These are phyloP conservation scores for Proteles cristata DNA, from an alignment of 2,113 vertebrate species.

Conservation along the genomic window DNA sequence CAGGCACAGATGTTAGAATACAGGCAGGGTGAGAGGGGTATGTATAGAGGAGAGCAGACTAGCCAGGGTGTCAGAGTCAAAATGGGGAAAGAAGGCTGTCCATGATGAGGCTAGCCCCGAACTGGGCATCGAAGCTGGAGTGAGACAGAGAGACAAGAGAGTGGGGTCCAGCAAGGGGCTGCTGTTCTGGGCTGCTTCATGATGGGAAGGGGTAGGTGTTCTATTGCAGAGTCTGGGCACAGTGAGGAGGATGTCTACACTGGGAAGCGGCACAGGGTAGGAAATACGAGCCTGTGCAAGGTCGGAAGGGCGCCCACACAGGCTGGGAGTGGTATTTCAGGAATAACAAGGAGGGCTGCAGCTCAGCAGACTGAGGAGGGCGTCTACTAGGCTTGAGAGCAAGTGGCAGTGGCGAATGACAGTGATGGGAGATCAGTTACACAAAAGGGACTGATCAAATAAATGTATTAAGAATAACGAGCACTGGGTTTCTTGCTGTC, in stretches of 20 bases:
- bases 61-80: neutral
- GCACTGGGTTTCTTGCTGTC: neutral
- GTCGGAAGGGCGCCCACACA: neutral
- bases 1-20: neutral
- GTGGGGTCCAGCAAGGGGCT: neutral
- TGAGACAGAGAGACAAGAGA: neutral
- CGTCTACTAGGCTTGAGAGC: neutral
- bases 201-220: neutral
- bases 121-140: neutral
- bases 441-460: neutral
- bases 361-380: neutral
- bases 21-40: neutral
- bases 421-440: neutral
- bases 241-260: neutral
- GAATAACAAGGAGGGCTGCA: neutral
- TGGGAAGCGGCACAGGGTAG: neutral
- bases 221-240: neutral
- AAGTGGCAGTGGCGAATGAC: neutral
- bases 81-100: neutral
- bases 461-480: neutral
- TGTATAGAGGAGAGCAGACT: neutral
- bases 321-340: neutral
- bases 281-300: neutral
- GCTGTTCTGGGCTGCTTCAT: neutral
- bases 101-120: neutral